A percentile compares a stretch with the other conserved stretches of the same genome.
phyloP scores from a whole-genome alignment of 1,140 invertebrate genomes.

The Bombus impatiens region DNA sequence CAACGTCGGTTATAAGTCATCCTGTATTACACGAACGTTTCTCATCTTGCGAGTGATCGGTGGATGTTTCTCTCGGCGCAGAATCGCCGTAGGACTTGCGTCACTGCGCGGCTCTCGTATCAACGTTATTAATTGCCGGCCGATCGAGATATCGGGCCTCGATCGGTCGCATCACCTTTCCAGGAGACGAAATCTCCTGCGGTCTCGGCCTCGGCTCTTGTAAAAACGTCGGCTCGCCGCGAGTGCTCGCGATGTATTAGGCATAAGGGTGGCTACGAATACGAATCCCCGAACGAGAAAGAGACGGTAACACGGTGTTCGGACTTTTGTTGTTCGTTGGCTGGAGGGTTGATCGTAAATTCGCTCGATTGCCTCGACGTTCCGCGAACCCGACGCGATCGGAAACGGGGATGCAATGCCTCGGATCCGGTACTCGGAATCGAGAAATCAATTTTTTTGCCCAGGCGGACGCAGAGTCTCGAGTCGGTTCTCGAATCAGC shows the following conservation, averaged over 20 bases:
- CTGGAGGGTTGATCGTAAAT: constrained; percentile 56
- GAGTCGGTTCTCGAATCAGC: constrained; percentile 28
- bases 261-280: constrained; percentile 34
- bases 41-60: neutral
- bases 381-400: constrained; percentile 32
- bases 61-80: neutral
- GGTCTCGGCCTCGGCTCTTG: neutral
- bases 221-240: constrained; percentile 47
- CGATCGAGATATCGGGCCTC: constrained; percentile 37
- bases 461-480: neutral
- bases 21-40: neutral
- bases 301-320: neutral
- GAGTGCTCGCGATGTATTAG: constrained; percentile 47
- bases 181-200: constrained; percentile 40
- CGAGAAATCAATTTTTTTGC: constrained; percentile 39
- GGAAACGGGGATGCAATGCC: constrained; percentile 19
- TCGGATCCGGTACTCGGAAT: constrained; percentile 28
- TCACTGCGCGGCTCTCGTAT: constrained; percentile 17
- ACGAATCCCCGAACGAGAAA: neutral
- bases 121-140: constrained; percentile 63
- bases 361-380: constrained; percentile 39
- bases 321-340: neutral
- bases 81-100: neutral
- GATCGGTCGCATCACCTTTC: constrained; percentile 60
- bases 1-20: neutral